Evolutionary conservation across 2,113 vertebrate genomes (phyloP), one percentile per base, ranked within the genome.

Genomic region (Polypterus bichir): DNA sequence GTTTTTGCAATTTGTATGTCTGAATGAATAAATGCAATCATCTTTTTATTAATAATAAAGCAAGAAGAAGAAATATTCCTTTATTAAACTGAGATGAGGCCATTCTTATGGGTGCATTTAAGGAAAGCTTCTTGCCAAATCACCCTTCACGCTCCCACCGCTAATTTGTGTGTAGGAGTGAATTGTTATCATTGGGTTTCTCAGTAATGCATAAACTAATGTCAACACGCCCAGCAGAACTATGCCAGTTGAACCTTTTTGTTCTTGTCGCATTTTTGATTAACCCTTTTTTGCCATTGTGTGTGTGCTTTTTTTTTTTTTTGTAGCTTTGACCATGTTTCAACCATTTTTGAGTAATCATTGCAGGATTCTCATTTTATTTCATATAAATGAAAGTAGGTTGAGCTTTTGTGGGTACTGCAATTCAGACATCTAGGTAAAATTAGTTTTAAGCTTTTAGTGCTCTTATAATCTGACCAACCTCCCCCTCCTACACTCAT

Each of bases 61-160:
- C 9, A 45, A 44, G 56, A 44, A 27, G 46, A 44, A 58, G n/a
- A 45, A 58, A 58, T 58, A 78, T 84, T 88, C 82, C 74, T 87
- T 86, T 88, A 88, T 88, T 88, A 85, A 87, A 59, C 77, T 87
- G 86, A 84, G 84, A 87, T 88, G 79, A 78, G 78, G 77, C 70
- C 74, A 75, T 78, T 27, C 76, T 81, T 75, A 66, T 71, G 67
- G 67, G 74, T 65, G 68, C 69, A 80, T 68, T 81, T 67, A 74
- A 77, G 79, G 74, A 88, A 72, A 70, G 74, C 81, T 84, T 84
- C 79, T 68, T 78, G 77, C 67, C 76, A 74, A 82, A 83, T 78
- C 72, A 27, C 66, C 74, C 73, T 72, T 77, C 76, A 76, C 82
- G 78, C 73, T 76, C 71, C 60, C 76, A 27, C 27, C 27, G 67